Conservation (phyloP, 2,113 vertebrate species). For the Dascyllus trimaculatus region DNA sequence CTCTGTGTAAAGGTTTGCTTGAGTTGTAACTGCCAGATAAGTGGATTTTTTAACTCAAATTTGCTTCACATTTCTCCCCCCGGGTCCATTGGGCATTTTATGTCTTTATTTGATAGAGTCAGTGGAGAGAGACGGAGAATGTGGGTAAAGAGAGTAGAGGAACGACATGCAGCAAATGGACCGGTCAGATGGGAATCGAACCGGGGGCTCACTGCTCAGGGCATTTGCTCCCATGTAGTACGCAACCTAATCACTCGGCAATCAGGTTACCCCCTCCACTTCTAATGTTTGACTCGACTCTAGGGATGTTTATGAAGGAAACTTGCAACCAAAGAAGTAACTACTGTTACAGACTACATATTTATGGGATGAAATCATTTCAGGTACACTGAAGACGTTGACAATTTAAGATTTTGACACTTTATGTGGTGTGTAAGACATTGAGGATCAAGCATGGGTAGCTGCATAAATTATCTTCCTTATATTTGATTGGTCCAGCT, state of each 20-base stretch:
- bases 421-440: constrained; percentile 26
- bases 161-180: too few relatives aligned
- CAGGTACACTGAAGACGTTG: not conserved
- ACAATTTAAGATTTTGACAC: constrained; percentile 7
- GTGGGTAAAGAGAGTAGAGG: too few relatives aligned
- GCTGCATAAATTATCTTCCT: not conserved
- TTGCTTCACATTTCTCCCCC: too few relatives aligned
- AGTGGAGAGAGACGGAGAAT: too few relatives aligned
- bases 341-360: too few relatives aligned
- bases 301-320: constrained; percentile 1
- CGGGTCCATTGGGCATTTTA: too few relatives aligned
- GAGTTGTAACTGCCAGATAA: not conserved
- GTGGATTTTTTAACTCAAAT: constrained; percentile 1
- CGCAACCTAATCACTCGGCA: too few relatives aligned
- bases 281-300: not conserved
- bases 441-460: not conserved
- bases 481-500: constrained; percentile 21
- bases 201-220: too few relatives aligned
- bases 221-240: too few relatives aligned
- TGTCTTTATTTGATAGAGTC: too few relatives aligned
- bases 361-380: not conserved
- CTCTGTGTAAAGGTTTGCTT: not conserved
- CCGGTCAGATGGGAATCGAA: too few relatives aligned
- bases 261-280: not conserved
- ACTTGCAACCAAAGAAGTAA: too few relatives aligned